Base-by-base conservation (phyloP, 2,888 invertebrate species). In the Ichneumoninae sp. region DNA sequence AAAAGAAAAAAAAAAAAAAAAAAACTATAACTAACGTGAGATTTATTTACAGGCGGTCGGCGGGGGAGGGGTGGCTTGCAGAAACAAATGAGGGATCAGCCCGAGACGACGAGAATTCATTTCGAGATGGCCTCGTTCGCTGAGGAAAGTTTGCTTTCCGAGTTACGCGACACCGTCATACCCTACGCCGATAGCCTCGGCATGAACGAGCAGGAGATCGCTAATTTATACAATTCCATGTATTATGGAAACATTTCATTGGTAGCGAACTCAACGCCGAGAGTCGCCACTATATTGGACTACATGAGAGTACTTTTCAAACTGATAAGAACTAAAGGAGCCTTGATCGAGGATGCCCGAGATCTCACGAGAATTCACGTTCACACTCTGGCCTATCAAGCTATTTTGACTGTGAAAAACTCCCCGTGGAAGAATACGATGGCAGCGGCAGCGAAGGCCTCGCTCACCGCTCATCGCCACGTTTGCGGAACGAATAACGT, bases 111-210 rank as follows among this genome's bases (percentile, higher is more conserved):
- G 2, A 93, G 96, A 86, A 95, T 97, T 66, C 97, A 98, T 92
- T 98, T 98, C 92, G 98, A 98, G 93, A 96, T 98, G 97, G 98
- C 97, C 4, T 97, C 97, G 70, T 97, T 97, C 89, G 96, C 96
- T 0, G 97, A 98, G 90, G 94, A 96, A 75, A 94, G 95, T 65
- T 94, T 97, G 10, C 93, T 98, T 10, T 94, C 95, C 77, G 96
- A 97, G 68, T 93, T 98, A 0, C 95, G 95, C 0, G 94, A 96
- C 4, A 94, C 95, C 87, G 95, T 98, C 0, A 94, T 97, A 84
- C 97, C 97, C 0, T 96, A 95, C 90, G 95, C 96, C 0, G 97
- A 98, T 91, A 97, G 97, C 0, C 94, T 97, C 3, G 98, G 98
- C 3, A 97, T 97, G 97, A 98, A 98, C 90, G 98, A 98, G 91